Evolutionary conservation across 92 coral and sea anemone species (phyloP).

Genomic region (Umimayanthus kanabou): DNA sequence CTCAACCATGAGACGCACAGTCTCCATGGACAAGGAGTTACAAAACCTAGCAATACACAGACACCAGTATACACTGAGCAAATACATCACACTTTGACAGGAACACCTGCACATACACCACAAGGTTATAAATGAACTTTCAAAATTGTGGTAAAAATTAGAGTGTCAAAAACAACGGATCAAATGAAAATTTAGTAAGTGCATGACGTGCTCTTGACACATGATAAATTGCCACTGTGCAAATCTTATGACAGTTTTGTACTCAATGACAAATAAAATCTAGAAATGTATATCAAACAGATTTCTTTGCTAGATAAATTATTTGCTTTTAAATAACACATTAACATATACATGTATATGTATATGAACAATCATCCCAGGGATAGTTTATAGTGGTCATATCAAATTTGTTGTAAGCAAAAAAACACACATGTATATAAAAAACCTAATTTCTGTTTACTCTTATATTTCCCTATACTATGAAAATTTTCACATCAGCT

Average conservation of each 20-base stretch:
- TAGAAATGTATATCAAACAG: conserved; percentile 3
- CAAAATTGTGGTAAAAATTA: neutral
- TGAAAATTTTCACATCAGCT: too few species aligned
- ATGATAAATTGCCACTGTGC: neutral
- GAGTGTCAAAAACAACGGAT: neutral
- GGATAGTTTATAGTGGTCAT: too few species aligned
- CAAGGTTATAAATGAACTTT: neutral
- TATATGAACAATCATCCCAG: too few species aligned
- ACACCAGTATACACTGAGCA: neutral
- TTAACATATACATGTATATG: too few species aligned
- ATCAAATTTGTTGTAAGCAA: too few species aligned
- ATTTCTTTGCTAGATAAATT: neutral
- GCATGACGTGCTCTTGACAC: conserved; percentile 4
- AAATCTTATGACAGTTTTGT: conserved; percentile 3
- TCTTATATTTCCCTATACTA: too few species aligned
- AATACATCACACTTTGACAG: neutral
- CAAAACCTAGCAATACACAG: neutral
- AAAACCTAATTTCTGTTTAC: too few species aligned
- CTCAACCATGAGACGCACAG: neutral
- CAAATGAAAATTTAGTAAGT: neutral
- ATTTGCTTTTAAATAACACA: too few species aligned
- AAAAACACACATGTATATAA: too few species aligned
- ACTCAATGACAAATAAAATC: neutral
- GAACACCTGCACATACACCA: conserved; percentile 17
- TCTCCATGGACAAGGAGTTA: conserved; percentile 1